These are phyloP conservation scores for Ptyas mucosa DNA, from an alignment of 2,113 vertebrate species.

Conservation along the genomic window DNA sequence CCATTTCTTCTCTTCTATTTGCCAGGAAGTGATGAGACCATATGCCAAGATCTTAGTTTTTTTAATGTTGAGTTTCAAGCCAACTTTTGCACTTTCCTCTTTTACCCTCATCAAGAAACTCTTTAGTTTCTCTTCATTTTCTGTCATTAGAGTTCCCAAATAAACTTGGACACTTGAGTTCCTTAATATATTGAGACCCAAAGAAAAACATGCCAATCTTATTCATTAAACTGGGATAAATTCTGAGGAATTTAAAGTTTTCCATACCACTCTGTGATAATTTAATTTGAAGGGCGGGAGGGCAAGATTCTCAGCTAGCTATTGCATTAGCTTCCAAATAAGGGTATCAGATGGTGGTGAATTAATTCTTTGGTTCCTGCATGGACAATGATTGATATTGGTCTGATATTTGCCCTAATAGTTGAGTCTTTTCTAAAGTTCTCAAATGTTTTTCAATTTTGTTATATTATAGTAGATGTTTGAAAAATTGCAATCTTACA, in stretches of 20 bases:
- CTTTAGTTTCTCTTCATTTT: background rate
- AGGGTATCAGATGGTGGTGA: no score
- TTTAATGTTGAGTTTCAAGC: background rate
- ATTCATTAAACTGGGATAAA: background rate
- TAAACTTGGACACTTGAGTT: background rate
- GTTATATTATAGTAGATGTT: background rate
- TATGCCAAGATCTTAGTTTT: background rate
- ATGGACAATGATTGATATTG: background rate
- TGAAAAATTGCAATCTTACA: background rate
- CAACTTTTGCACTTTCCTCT: background rate
- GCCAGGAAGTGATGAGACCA: background rate
- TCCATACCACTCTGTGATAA: background rate
- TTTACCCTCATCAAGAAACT: background rate
- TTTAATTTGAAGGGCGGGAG: background rate
- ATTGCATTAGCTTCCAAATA: background rate
- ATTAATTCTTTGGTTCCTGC: background rate
- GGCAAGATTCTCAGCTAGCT: background rate
- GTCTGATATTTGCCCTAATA: background rate
- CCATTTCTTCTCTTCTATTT: background rate
- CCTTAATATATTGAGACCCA: background rate
- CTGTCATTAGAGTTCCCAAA: background rate
- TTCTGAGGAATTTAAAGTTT: background rate
- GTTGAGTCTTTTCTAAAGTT: background rate
- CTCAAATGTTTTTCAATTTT: background rate
- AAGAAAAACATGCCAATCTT: background rate